Evolutionary conservation across 2,888 invertebrate species (phyloP), one percentile per base, ranked within the genome.

Genomic region (Lepidochitona cinerea): DNA sequence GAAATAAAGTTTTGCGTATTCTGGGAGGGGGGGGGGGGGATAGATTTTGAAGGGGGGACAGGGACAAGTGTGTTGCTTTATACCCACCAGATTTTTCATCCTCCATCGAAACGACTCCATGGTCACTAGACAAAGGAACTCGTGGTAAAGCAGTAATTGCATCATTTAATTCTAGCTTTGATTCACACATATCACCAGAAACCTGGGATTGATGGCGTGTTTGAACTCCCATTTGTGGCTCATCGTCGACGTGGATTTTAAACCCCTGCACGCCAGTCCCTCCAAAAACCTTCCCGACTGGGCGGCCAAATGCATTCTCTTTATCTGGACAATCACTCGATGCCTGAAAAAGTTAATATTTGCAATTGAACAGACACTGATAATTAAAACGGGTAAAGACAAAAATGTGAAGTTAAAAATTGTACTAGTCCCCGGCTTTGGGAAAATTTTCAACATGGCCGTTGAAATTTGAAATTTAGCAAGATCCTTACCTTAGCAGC

Each of bases 401-500:
- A n/a, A n/a, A n/a, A n/a, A n/a, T n/a, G n/a, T n/a, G n/a, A n/a
- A n/a, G n/a, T n/a, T n/a, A n/a, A n/a, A n/a, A n/a, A n/a, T n/a
- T n/a, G n/a, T n/a, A n/a, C n/a, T n/a, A n/a, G n/a, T n/a, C n/a
- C n/a, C n/a, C n/a, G n/a, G n/a, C n/a, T n/a, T n/a, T n/a, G n/a
- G n/a, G n/a, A n/a, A n/a, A n/a, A n/a, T n/a, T n/a, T n/a, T n/a
- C n/a, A n/a, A n/a, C n/a, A n/a, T n/a, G 18, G 49, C 49, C 49
- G 49, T 49, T 49, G 49, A 49, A 49, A 49, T n/a, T 49, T 49
- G n/a, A 49, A 49, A 49, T n/a, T 85, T 84, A 82, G 83, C 85
- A 75, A 84, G 83, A n/a, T 18, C 49, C 49, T 81, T 72, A 81
- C 85, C 80, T 88, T 89, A 35, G 85, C 89, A 37, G 86, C 86